Evolutionary conservation across 2,113 vertebrate genomes (phyloP).

Genomic region (Sinocyclocheilus anophthalmus): DNA sequence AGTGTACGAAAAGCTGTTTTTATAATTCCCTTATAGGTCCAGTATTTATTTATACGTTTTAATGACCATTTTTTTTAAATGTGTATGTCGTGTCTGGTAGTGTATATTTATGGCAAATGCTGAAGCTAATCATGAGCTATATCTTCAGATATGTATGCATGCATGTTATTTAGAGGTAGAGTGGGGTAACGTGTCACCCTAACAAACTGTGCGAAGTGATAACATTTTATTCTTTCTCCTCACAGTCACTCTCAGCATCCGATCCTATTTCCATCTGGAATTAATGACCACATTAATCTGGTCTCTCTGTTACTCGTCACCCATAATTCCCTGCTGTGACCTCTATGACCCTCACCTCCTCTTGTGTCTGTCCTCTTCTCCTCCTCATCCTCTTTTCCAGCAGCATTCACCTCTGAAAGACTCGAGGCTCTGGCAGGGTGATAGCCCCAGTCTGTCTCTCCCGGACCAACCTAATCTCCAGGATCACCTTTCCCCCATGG

Average conservation of each 20-base stretch:
- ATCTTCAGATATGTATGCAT: neutral
- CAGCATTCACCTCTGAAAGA: slow-evolving; percentile 56
- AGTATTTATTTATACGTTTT: neutral
- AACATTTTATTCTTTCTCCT: slow-evolving; percentile 5
- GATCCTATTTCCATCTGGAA: slow-evolving; percentile 54
- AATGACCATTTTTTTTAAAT: neutral
- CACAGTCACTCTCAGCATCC: neutral
- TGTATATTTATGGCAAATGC: neutral
- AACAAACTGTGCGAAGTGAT: neutral
- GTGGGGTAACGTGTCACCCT: neutral
- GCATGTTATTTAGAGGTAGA: neutral
- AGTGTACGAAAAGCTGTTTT: neutral
- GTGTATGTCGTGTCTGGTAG: neutral
- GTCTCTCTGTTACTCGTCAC: slow-evolving; percentile 51
- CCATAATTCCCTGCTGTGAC: slow-evolving; percentile 45
- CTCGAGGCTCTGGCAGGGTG: slow-evolving; percentile 56
- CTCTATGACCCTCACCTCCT: slow-evolving; percentile 46
- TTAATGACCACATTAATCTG: slow-evolving; percentile 60
- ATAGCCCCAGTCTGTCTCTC: slow-evolving; percentile 69
- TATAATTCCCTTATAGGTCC: neutral
- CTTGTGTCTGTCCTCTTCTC: slow-evolving; percentile 28
- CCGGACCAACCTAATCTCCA: slow-evolving; percentile 66
- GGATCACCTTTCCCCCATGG: slow-evolving; percentile 64
- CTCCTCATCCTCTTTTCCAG: slow-evolving; percentile 37
- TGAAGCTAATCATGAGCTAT: neutral